Conservation (phyloP, 2,888 invertebrate genomes). For the Aromia moschata region DNA sequence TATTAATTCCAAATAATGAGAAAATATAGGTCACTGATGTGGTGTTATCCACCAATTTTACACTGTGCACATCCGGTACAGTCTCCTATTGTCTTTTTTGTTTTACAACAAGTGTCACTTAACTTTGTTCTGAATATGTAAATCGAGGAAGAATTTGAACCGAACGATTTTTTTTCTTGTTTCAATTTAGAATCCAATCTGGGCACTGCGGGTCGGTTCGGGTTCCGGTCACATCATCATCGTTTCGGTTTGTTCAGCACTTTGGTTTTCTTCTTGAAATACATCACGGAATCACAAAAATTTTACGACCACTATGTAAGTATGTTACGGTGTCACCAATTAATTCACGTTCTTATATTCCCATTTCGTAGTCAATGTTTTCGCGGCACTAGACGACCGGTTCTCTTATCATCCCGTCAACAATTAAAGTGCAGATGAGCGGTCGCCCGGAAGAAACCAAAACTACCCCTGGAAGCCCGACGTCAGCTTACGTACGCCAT, state of each 20-base stretch:
- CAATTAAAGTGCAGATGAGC: too few species aligned
- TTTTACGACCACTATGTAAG: conserved; percentile 40
- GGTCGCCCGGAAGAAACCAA: too few species aligned
- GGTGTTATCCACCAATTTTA: conserved; percentile 54
- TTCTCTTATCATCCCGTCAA: neutral
- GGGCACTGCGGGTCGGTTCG: conserved; percentile 10
- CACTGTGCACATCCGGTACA: conserved; percentile 54
- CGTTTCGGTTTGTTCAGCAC: conserved; percentile 50
- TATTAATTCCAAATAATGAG: conserved; percentile 42
- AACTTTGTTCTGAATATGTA: conserved; percentile 40
- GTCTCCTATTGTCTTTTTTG: conserved; percentile 50
- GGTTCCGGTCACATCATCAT: conserved; percentile 39
- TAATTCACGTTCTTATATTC: conserved; percentile 27
- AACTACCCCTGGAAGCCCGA: conserved; percentile 27
- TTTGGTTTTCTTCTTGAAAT: conserved; percentile 49
- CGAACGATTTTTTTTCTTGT: too few species aligned
- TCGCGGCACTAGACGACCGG: conserved; percentile 7
- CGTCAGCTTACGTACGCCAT: too few species aligned
- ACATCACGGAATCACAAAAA: conserved; percentile 44
- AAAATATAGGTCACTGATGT: conserved; percentile 55
- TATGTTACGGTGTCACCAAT: conserved; percentile 56
- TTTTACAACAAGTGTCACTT: conserved; percentile 48
- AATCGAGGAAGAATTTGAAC: too few species aligned
- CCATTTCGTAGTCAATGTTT: conserved; percentile 11
- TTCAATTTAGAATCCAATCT: conserved; percentile 25